Conservation (phyloP, 2,797 vertebrate species). For the Fundulus diaphanus region DNA sequence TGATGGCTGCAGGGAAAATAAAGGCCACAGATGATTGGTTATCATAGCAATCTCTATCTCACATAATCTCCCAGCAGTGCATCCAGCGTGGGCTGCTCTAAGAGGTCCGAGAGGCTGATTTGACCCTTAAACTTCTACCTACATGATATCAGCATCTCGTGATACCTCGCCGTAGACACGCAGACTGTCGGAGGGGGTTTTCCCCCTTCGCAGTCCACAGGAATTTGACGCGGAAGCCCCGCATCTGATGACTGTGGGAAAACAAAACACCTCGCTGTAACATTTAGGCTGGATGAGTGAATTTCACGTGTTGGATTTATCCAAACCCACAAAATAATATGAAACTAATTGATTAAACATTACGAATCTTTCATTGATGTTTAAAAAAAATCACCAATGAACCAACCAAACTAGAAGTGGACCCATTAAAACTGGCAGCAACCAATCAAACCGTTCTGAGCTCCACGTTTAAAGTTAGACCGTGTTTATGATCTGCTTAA, state of each 20-base stretch:
- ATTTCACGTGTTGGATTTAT: constrained; percentile 8
- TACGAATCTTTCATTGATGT: no score
- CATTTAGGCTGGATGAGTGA: background rate
- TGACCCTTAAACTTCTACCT: constrained; percentile 59
- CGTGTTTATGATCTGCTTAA: no score
- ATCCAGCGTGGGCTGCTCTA: constrained; percentile 21
- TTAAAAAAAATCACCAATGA: background rate
- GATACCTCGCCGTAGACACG: constrained; percentile 29
- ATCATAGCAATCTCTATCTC: constrained; percentile 61
- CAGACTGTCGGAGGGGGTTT: constrained; percentile 3
- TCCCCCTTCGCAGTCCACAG: background rate
- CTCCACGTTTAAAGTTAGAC: no score
- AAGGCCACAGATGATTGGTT: constrained; percentile 63
- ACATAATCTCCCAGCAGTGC: constrained; percentile 40
- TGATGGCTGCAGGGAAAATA: constrained; percentile 74
- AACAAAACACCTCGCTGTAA: background rate
- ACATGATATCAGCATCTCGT: constrained; percentile 25
- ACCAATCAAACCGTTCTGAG: no score
- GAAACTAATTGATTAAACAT: constrained; percentile 11
- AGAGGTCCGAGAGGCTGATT: constrained; percentile 49
- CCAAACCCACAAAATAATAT: constrained; percentile 7
- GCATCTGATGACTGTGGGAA: background rate
- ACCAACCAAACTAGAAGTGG: background rate
- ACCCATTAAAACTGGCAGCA: background rate
- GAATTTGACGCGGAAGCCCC: background rate